Evolutionary conservation across 2,888 invertebrate genomes (phyloP).

Genomic region (Hirudinaria manillensis): DNA sequence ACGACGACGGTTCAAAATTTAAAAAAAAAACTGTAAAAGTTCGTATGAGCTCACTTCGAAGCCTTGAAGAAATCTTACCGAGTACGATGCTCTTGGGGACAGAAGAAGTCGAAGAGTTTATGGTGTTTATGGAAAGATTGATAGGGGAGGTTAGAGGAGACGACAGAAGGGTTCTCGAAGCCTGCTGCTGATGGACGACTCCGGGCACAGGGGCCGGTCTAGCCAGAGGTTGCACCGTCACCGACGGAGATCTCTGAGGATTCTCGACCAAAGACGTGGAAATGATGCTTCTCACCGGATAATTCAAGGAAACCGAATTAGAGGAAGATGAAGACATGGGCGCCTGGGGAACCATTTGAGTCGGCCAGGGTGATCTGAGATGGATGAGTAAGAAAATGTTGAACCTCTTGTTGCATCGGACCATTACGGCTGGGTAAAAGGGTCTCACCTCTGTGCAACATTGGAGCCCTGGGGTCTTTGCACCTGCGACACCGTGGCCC

Average conservation of each 20-base stretch:
- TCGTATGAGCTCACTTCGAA: background rate
- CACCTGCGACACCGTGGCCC: background rate
- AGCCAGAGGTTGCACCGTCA: background rate
- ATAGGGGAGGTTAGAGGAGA: constrained; percentile 2
- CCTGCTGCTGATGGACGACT: constrained; percentile 14
- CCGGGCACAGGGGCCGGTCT: background rate
- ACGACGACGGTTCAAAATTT: background rate
- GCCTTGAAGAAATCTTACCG: background rate
- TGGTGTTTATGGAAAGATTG: constrained; percentile 6
- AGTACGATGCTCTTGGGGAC: constrained; percentile 1
- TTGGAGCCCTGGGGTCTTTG: background rate
- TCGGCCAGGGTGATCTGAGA: background rate
- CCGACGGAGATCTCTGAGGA: background rate
- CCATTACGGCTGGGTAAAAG: background rate
- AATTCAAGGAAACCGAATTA: background rate
- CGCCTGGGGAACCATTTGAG: background rate
- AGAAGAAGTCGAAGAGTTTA: background rate
- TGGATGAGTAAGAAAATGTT: background rate
- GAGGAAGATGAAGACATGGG: background rate
- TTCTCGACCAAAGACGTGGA: background rate
- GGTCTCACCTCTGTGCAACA: background rate
- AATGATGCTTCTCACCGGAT: background rate
- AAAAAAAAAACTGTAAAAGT: background rate
- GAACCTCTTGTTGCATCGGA: background rate
- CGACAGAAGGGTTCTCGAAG: background rate